Evolutionary conservation across 2,113 vertebrate genomes (phyloP).

Genomic region (Sapajus apella): DNA sequence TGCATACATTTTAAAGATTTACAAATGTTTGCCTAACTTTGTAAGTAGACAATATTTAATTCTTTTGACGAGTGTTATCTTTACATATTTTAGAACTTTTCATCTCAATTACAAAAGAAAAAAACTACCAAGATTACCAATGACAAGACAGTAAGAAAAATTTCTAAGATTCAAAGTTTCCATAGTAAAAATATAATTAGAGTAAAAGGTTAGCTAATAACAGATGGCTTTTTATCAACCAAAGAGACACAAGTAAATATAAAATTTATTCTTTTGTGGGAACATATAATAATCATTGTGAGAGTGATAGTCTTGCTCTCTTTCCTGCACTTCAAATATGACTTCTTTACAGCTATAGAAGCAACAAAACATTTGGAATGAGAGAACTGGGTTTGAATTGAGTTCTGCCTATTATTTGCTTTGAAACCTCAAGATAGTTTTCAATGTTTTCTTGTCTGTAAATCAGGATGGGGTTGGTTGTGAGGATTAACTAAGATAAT

Average conservation of each 20-base stretch:
- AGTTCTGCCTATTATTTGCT: neutral
- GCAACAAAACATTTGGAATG: neutral
- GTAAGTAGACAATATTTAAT: neutral
- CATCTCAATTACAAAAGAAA: slow-evolving; percentile 9
- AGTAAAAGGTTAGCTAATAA: neutral
- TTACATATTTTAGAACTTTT: neutral
- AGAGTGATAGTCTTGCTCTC: neutral
- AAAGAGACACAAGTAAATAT: neutral
- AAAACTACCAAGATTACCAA: neutral
- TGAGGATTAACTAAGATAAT: slow-evolving; percentile 5
- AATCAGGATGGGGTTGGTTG: neutral
- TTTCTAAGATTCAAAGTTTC: slow-evolving; percentile 10
- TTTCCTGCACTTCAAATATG: neutral
- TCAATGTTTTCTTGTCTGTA: neutral
- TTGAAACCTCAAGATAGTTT: neutral
- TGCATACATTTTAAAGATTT: neutral
- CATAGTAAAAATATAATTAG: slow-evolving; percentile 5
- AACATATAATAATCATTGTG: slow-evolving; percentile 1
- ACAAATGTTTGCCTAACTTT: neutral
- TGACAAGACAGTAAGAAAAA: neutral
- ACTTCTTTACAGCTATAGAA: neutral
- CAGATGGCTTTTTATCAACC: neutral
- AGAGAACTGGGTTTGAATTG: neutral
- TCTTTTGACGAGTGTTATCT: neutral
- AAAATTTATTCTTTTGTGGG: neutral